Evolutionary conservation across 2,113 vertebrate species (phyloP).

Genomic region (Drymodes brunneopygia): DNA sequence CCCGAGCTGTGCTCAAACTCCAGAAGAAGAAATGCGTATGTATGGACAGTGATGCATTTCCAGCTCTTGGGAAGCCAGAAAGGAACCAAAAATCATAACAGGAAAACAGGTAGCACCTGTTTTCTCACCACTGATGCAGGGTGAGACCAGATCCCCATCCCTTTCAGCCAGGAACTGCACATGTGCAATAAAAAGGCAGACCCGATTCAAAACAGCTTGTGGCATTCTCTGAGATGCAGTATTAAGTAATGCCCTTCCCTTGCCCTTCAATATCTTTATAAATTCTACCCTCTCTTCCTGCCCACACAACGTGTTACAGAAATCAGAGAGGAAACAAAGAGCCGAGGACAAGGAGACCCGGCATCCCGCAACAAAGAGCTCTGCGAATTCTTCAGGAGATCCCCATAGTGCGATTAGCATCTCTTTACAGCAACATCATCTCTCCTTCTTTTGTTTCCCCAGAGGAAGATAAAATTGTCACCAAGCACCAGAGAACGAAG

Average conservation of each 20-base stretch:
- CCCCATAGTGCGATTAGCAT: slow-evolving; percentile 14
- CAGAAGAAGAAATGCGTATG: background rate
- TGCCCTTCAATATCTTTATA: slow-evolving; percentile 38
- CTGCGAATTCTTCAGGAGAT: slow-evolving; percentile 24
- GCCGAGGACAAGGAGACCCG: background rate
- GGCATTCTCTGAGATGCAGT: background rate
- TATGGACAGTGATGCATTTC: background rate
- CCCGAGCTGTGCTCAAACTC: background rate
- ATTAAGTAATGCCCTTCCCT: background rate
- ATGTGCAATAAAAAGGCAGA: background rate
- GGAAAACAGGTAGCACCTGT: background rate
- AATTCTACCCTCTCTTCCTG: slow-evolving; percentile 2
- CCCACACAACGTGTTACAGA: background rate
- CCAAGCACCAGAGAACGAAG: background rate
- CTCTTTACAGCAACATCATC: slow-evolving; percentile 49
- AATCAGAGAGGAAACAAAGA: slow-evolving; percentile 48
- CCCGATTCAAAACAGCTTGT: background rate
- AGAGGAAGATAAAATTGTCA: slow-evolving; percentile 43
- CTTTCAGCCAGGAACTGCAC: background rate
- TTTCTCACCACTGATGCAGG: background rate
- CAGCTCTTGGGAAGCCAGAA: background rate
- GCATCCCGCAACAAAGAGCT: background rate
- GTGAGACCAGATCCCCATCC: background rate
- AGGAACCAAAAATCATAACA: background rate
- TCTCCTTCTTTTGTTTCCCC: slow-evolving; percentile 34